Base-by-base conservation (phyloP, 2,113 vertebrate species). In the Chaetodon trifascialis region DNA sequence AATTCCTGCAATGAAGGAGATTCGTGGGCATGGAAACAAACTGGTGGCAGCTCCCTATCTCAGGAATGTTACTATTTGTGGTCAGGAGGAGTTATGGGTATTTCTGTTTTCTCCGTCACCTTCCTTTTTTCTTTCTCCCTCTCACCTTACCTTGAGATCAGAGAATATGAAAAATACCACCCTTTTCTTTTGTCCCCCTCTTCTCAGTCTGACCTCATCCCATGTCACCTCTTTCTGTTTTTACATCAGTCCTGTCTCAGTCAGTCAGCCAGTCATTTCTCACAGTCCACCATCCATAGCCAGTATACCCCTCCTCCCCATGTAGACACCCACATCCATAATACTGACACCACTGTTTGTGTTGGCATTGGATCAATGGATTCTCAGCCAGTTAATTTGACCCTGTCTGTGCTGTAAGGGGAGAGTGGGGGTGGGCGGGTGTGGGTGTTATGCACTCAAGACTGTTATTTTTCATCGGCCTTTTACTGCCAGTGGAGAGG, bases 301-400 rank as follows among this genome's bases (percentile, higher is more conserved):
- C 12, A 62, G 14, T 21, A 36, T 17, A 21, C 9, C 55, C 58
- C 56, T 15, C 59, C 36, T 11, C 44, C 47, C 38, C 46, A 10
- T 42, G 15, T 7, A 5, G 5, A 36, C 54, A 38, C 77, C 73
- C 66, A 69, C 76, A 71, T 73, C 71, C 73, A 73, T 80, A 91
- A 87, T 55, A 83, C 86, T 90, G 91, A 84, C 85, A 86, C 63
- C 36, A 59, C 69, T 87, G 74, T 89, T 90, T 86, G 76, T 89
- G 62, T 66, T 82, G 72, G 76, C 47, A 59, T 44, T 21, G 36
- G 76, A 91, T 90, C 25, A 49, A 90, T 81, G 69, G 71, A 80
- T 64, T 63, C 68, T 64, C 71, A 63, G 76, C n/a, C 83, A 67
- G 58, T 70, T 78, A 71, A 76, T 83, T 54, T 82, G 38, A 86